phyloP scores from a whole-genome alignment of 2,888 invertebrate genomes.

The Malachius bipustulatus region DNA sequence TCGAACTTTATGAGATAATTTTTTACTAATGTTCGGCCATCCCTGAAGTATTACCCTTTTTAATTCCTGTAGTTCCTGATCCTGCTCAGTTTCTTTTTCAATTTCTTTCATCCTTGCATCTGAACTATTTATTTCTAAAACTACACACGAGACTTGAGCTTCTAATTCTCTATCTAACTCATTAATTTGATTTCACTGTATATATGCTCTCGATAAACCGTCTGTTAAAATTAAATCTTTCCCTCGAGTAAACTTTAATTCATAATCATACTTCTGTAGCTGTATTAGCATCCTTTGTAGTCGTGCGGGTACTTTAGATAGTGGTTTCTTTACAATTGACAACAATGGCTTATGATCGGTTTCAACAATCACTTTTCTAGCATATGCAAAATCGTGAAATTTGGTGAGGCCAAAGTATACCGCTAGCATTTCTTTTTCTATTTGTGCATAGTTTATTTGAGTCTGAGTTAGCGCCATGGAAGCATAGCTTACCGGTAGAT shows the following conservation, averaged over 20 bases:
- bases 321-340: too few relatives aligned
- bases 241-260: constrained; percentile 10
- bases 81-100: constrained; percentile 11
- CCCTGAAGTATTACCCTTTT: constrained; percentile 10
- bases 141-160: constrained; percentile 8
- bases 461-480: too few relatives aligned
- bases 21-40: constrained; percentile 13
- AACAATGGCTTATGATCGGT: too few relatives aligned
- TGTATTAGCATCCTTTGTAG: too few relatives aligned
- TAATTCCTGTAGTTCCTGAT: constrained; percentile 8
- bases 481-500: too few relatives aligned
- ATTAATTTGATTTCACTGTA: constrained; percentile 2
- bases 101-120: constrained; percentile 11
- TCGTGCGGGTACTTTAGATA: too few relatives aligned
- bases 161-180: constrained; percentile 9
- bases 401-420: too few relatives aligned
- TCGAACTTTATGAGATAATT: constrained; percentile 11
- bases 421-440: too few relatives aligned
- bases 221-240: constrained; percentile 13
- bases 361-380: too few relatives aligned
- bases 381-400: too few relatives aligned
- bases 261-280: too few relatives aligned
- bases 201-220: constrained; percentile 9
- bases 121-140: constrained; percentile 9
- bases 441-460: too few relatives aligned